A percentile compares a stretch with the other conserved stretches of the same genome.
These are phyloP conservation scores for Microctonus hyperodae DNA, from an alignment of 2,888 invertebrate species.

Conservation along the genomic window DNA sequence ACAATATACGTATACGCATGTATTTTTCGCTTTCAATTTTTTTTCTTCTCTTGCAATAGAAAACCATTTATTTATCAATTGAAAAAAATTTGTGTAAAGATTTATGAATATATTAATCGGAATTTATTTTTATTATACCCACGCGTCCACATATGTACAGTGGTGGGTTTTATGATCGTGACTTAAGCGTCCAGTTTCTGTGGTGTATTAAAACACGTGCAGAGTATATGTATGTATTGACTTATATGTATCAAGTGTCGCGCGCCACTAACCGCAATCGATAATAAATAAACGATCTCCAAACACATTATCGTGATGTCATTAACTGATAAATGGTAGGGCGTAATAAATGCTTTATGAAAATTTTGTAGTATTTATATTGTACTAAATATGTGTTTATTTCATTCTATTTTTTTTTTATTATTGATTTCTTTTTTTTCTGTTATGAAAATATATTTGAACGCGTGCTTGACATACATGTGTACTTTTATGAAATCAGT, in stretches of 20 bases:
- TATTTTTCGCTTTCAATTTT: not conserved
- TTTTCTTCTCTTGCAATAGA: not conserved
- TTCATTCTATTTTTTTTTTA: not conserved
- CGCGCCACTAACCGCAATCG: conserved; percentile 47
- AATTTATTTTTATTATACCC: not conserved
- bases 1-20: not conserved
- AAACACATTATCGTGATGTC: conserved; percentile 15
- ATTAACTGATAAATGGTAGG: conserved; percentile 33
- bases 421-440: not conserved
- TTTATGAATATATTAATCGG: conserved; percentile 4
- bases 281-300: conserved; percentile 47
- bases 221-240: conserved; percentile 7
- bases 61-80: not conserved
- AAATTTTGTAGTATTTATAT: not conserved
- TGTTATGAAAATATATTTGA: not conserved
- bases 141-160: not conserved
- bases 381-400: not conserved
- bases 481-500: not conserved
- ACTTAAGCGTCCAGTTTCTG: conserved; percentile 12
- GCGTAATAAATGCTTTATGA: not conserved
- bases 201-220: conserved; percentile 24
- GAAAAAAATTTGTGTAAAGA: not conserved
- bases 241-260: conserved; percentile 40
- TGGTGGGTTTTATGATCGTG: conserved; percentile 1
- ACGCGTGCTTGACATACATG: not conserved